Evolutionary conservation across 2,113 vertebrate species (phyloP), one percentile per base, ranked within the genome.

Genomic region (Casuarius casuarius): DNA sequence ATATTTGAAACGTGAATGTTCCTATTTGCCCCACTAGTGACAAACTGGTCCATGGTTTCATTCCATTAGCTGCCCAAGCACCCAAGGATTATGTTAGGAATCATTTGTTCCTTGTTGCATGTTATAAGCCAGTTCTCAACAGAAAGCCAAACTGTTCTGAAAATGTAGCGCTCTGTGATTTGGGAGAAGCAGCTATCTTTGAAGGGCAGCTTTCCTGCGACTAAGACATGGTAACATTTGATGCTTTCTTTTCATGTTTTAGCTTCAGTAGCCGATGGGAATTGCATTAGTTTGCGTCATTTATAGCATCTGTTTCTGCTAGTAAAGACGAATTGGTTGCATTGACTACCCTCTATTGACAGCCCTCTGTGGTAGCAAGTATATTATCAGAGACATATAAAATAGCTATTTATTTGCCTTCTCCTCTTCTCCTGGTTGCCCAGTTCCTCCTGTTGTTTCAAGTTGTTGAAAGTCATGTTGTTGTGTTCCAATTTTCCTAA

Each of bases 11-110:
- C 18, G 46, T 28, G 54, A 42, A 7, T 7, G 5, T 35, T 29
- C 20, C 40, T 20, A 1, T 44, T 84, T 48, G 59, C 29, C 68
- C 17, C 40, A 12, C 7, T 66, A 73, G 31, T 40, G 58, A 7
- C 9, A 54, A 28, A 33, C 33, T 84, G 78, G 18, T 7, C 61
- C 29, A 0, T 38, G 61, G 51, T 8, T 21, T 74, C 0, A 0
- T 8, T 70, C 12, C 2, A 8, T 0, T 0, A 73, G 22, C 25
- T 40, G 14, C 67, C 12, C 51, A 67, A 52, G n/a, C 26, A 46
- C 18, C 58, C n/a, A 28, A 48, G 76, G 31, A 5, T 28, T 42
- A 62, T 9, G 29, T 74, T 4, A 22, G 51, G n/a, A 46, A 59
- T 8, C 2, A 1, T 86, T 67, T 82, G 7, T 3, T 67, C 18